phyloP scores from a whole-genome alignment of 1,140 invertebrate species.

The Dinothrombium tinctorium region DNA sequence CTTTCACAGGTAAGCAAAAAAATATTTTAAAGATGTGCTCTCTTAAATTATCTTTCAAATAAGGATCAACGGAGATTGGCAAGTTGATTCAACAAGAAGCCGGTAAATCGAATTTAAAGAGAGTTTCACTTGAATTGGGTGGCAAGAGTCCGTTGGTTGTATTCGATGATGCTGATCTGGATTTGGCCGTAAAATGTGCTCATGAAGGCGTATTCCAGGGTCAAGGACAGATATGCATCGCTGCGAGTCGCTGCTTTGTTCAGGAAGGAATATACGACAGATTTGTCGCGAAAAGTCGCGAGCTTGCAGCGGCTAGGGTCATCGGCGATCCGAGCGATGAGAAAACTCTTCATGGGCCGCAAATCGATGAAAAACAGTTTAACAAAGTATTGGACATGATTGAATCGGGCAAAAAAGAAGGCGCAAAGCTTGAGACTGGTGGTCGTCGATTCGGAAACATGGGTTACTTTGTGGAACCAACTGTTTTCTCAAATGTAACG shows the following conservation, averaged over 20 bases:
- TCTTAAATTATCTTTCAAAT: neutral
- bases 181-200: constrained; percentile 49
- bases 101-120: constrained; percentile 50
- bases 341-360: constrained; percentile 64
- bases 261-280: constrained; percentile 58
- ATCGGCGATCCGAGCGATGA: constrained; percentile 75
- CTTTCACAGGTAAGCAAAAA: constrained; percentile 77
- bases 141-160: constrained; percentile 36
- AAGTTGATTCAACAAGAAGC: constrained; percentile 46
- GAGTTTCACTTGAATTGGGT: constrained; percentile 59
- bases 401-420: constrained; percentile 57
- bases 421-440: constrained; percentile 59
- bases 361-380: constrained; percentile 68
- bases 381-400: constrained; percentile 62
- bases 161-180: constrained; percentile 27
- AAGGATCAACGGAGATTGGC: constrained; percentile 30
- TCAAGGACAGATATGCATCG: constrained; percentile 48
- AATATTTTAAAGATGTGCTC: too few relatives aligned
- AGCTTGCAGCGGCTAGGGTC: constrained; percentile 46
- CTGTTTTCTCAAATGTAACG: constrained; percentile 75
- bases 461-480: constrained; percentile 81
- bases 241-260: constrained; percentile 68
- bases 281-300: constrained; percentile 40
- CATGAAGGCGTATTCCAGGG: constrained; percentile 56
- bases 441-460: constrained; percentile 39